Evolutionary conservation across 2,113 vertebrate species (phyloP).

Genomic region (Mus musculus): GRCm39 chr6:17741001-17741500

Average conservation of each 20-base stretch:
- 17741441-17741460: slow-evolving; percentile 56
- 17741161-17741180: slow-evolving; percentile 43
- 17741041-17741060: slow-evolving; percentile 40
- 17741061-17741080: not conserved
- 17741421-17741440: slow-evolving; percentile 35
- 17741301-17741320: slow-evolving; percentile 37
- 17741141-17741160: slow-evolving; percentile 50
- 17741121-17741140: not conserved
- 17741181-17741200: slow-evolving; percentile 48
- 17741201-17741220: slow-evolving; percentile 13
- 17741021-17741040: slow-evolving; percentile 52
- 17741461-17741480: slow-evolving; percentile 35
- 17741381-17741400: slow-evolving; percentile 28
- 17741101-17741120: slow-evolving; percentile 10
- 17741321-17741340: not conserved
- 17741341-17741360: not conserved
- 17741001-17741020: slow-evolving; percentile 6
- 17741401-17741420: not conserved
- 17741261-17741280: not conserved
- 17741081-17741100: slow-evolving; percentile 24
- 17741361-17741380: not conserved
- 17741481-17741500: slow-evolving; percentile 9
- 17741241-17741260: slow-evolving; percentile 29
- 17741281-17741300: not conserved
- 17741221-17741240: slow-evolving; percentile 17